Conservation (phyloP, 2,888 invertebrate species). For the Heteromyza rotundicornis region DNA sequence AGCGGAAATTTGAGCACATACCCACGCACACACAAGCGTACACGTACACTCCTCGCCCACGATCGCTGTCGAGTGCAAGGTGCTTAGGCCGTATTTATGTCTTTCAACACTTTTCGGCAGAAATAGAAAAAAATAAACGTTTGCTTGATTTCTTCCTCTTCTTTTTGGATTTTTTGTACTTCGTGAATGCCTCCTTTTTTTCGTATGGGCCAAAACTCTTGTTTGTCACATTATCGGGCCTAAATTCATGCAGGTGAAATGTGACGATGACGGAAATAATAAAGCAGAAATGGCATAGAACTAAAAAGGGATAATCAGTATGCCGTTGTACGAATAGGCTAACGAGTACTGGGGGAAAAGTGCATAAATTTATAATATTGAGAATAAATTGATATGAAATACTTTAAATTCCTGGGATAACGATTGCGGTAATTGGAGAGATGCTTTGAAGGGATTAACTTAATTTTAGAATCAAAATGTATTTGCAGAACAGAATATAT, state of each 20-base stretch:
- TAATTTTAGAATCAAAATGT: no score
- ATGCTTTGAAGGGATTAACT: no score
- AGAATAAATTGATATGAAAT: no score
- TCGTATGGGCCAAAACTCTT: background rate
- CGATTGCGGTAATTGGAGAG: no score
- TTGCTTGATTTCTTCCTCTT: no score
- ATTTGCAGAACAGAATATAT: no score
- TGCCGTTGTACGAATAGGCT: no score
- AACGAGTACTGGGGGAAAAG: no score
- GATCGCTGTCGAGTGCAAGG: background rate
- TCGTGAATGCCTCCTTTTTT: background rate
- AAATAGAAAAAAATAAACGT: background rate
- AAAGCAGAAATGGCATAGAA: slow-evolving; percentile 24
- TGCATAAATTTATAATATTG: no score
- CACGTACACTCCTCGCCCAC: no score
- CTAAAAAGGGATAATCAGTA: background rate
- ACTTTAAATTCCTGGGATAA: no score
- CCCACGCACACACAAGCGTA: background rate
- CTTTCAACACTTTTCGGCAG: slow-evolving; percentile 10
- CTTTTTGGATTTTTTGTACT: no score
- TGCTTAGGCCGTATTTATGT: slow-evolving; percentile 9
- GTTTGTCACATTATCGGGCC: background rate
- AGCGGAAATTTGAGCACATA: slow-evolving; percentile 6
- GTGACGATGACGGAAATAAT: slow-evolving; percentile 29
- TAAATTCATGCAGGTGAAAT: slow-evolving; percentile 24